Evolutionary conservation across 2,888 invertebrate genomes (phyloP), one percentile per base, ranked within the genome.

Genomic region (Julus scandinavius): DNA sequence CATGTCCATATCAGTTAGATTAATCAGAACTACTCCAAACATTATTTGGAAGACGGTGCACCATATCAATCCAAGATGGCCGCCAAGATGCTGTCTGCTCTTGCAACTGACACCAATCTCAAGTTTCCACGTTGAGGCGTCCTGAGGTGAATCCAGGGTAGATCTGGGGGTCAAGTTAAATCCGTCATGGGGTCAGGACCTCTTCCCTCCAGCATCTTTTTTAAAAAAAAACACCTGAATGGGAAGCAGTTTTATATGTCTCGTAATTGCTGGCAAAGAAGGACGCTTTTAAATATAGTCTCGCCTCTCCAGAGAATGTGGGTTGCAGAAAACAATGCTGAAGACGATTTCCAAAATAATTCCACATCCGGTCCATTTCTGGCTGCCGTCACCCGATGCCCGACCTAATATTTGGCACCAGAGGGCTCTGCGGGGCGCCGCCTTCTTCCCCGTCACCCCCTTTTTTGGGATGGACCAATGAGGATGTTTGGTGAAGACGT

Each of bases 281-380:
- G 13, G 13, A 3, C 11, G 54, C 54, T 54, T 54, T 54, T 54
- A 54, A 54, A 54, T 54, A 54, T 11, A 54, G 17, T 54, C 15
- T 49, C 17, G 9, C 54, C 54, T 9, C 7, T 45, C 45, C 45
- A 5, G 5, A 45, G 54, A 54, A 54, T 54, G 54, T 54, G 54
- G 54, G 54, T 15, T 54, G 54, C 54, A 3, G 54, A 54, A 54
- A 54, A 54, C 54, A 54, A 54, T 54, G 54, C 54, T 17, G 45
- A 7, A 9, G 54, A 54, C 9, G 54, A 3, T 54, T 45, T 54
- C 54, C 54, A 54, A 54, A 54, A 54, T 54, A 54, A 54, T 54
- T 54, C 54, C 54, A 54, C 54, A 54, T 54, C 54, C 54, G 54
- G 54, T 54, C 54, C 54, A 54, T 54, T 54, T 54, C 54, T 54